Conservation (phyloP, 2,797 vertebrate genomes). For the Fratercula arctica region DNA sequence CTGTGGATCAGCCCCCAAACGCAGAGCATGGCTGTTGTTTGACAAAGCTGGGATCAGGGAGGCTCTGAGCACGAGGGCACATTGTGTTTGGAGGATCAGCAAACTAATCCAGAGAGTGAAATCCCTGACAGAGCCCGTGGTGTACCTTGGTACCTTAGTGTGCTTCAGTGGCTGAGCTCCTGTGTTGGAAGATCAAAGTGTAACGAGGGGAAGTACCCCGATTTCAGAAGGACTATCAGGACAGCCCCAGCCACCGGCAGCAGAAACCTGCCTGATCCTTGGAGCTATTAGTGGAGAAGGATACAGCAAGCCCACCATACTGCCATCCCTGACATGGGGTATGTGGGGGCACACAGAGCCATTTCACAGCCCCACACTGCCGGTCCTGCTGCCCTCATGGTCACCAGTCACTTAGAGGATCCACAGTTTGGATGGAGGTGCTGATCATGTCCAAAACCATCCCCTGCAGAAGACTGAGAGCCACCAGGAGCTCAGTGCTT, state of each 20-base stretch:
- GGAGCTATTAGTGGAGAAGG: no score
- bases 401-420: not conserved
- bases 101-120: not conserved
- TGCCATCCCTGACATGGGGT: not conserved
- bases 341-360: fast-evolving
- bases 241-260: not conserved
- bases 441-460: not conserved
- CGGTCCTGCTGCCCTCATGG: not conserved
- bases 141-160: not conserved
- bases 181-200: fast-evolving
- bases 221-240: not conserved
- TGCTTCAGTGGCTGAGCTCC: not conserved
- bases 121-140: not conserved
- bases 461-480: not conserved
- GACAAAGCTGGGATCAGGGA: not conserved
- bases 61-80: not conserved
- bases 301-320: not conserved
- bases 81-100: not conserved
- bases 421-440: not conserved
- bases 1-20: not conserved
- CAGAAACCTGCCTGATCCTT: not conserved
- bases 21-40: not conserved
- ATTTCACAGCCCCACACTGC: not conserved
- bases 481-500: not conserved
- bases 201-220: not conserved